Evolutionary conservation across 2,113 vertebrate genomes (phyloP).

Genomic region (Rallus limicola): DNA sequence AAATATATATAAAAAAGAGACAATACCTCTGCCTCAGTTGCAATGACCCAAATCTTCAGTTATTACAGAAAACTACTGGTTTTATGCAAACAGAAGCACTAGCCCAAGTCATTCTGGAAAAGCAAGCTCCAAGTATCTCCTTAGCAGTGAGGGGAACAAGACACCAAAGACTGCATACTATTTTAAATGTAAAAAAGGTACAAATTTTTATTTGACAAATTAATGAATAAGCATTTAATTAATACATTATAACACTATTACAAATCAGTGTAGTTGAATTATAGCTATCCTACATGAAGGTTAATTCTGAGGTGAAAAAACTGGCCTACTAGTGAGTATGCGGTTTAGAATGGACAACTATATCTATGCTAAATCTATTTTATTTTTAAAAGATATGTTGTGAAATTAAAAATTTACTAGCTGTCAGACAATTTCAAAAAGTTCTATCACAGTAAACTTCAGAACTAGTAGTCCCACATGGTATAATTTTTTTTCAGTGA

Average conservation of each 20-base stretch:
- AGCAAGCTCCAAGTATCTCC: neutral
- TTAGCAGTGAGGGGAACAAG: neutral
- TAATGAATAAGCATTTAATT: neutral
- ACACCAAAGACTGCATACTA: neutral
- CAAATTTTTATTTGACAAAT: constrained; percentile 13
- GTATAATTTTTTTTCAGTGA: constrained; percentile 81
- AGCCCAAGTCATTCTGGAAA: neutral
- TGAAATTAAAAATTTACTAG: neutral
- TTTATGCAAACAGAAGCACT: neutral
- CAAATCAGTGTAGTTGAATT: neutral
- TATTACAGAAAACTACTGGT: neutral
- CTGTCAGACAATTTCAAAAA: neutral
- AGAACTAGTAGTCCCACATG: constrained; percentile 81
- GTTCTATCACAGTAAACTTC: neutral
- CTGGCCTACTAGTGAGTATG: neutral
- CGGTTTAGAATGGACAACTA: neutral
- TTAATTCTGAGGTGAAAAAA: neutral
- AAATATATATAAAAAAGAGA: neutral
- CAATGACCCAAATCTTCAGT: neutral
- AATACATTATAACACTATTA: neutral
- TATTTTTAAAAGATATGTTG: neutral
- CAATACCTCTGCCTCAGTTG: neutral
- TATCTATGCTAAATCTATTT: neutral
- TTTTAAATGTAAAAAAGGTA: neutral
- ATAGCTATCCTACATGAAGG: neutral